Evolutionary conservation across 2,113 vertebrate species (phyloP).

Genomic region (Globicephala melas): DNA sequence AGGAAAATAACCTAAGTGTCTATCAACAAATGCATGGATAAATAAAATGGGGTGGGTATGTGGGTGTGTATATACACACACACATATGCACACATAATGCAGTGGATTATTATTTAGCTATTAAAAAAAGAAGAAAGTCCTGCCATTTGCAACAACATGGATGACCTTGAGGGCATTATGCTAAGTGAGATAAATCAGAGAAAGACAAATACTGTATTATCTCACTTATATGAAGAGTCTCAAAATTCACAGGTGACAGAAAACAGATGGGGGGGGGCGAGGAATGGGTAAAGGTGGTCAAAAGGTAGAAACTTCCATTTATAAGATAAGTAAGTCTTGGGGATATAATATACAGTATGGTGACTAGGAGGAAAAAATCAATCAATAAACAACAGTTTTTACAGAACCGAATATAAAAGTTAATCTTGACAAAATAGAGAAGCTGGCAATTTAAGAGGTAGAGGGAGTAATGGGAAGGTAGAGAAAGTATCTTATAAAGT

Average conservation of each 20-base stretch:
- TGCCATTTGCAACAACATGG: background rate
- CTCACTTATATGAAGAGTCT: background rate
- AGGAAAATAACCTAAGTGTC: background rate
- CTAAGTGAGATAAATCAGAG: background rate
- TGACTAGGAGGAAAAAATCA: background rate
- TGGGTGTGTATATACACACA: no score
- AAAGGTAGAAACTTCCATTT: background rate
- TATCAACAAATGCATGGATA: background rate
- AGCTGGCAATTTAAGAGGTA: background rate
- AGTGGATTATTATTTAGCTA: background rate
- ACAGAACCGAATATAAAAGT: background rate
- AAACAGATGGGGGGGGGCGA: background rate
- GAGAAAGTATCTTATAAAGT: background rate
- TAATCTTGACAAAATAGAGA: background rate
- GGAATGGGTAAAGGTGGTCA: background rate
- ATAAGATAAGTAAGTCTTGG: background rate
- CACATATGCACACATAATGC: no score
- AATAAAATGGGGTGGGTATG: background rate
- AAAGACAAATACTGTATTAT: background rate
- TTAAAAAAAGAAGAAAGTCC: background rate
- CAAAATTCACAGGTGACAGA: background rate
- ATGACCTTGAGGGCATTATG: background rate
- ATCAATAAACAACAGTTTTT: background rate
- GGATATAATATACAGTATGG: background rate
- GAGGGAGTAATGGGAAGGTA: background rate